These are phyloP conservation scores for Clarias gariepinus DNA, from an alignment of 2,113 vertebrate genomes.

Conservation along the genomic window DNA sequence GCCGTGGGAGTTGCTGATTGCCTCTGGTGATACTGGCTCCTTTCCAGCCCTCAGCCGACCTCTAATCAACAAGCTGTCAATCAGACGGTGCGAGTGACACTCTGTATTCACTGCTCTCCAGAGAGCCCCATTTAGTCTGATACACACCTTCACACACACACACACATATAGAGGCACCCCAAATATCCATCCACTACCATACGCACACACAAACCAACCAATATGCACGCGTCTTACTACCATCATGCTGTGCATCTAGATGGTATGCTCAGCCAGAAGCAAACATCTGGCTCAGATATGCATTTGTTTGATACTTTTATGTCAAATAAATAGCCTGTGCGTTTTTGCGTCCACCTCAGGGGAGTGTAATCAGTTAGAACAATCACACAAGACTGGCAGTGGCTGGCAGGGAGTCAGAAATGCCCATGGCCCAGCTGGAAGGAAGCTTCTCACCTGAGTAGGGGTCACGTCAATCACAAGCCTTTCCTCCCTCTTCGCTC, in stretches of 20 bases:
- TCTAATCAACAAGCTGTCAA: conserved; percentile 87
- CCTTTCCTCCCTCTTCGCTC: conserved; percentile 36
- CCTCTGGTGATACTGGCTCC: conserved; percentile 84
- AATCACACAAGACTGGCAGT: conserved; percentile 80
- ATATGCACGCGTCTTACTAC: not conserved
- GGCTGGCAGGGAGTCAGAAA: conserved; percentile 75
- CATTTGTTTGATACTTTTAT: not conserved
- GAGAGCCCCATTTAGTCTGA: conserved; percentile 78
- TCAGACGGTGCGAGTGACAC: conserved; percentile 79
- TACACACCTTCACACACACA: conserved; percentile 1
- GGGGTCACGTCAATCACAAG: conserved; percentile 90
- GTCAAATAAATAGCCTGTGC: conserved; percentile 51
- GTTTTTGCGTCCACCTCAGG: conserved; percentile 65
- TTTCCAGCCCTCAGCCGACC: conserved; percentile 81
- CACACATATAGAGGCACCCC: not conserved
- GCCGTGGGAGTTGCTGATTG: conserved; percentile 53
- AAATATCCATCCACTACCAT: too few relatives aligned
- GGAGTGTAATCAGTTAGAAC: conserved; percentile 78
- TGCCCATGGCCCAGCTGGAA: conserved; percentile 85
- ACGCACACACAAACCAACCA: conserved; percentile 2
- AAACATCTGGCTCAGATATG: conserved; percentile 64
- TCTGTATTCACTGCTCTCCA: conserved; percentile 78
- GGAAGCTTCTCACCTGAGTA: conserved; percentile 86
- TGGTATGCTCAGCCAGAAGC: conserved; percentile 10
- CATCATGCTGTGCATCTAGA: not conserved